Percentiles rank a stretch among this genome's conserved stretches.
These are phyloP conservation scores for Apodemus agrarius DNA, from an alignment of 2,797 vertebrate species.

Conservation along the genomic window DNA sequence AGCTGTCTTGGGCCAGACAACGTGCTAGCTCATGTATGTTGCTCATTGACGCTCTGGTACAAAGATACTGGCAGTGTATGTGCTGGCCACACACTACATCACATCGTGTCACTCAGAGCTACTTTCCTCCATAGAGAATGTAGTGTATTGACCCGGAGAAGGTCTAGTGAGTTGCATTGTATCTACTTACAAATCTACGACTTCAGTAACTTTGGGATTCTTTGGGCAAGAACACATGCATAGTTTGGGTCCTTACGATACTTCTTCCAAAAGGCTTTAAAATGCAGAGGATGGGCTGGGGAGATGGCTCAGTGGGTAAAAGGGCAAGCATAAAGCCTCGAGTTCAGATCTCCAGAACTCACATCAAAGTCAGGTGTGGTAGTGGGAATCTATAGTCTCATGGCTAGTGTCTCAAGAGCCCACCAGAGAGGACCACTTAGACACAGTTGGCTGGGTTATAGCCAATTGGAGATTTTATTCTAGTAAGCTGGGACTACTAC, in stretches of 20 bases:
- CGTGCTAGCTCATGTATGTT: neutral
- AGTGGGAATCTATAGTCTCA: neutral
- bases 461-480: neutral
- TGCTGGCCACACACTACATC: neutral
- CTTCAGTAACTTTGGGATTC: neutral
- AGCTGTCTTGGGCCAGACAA: neutral
- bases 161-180: neutral
- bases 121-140: neutral
- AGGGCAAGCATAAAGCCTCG: neutral
- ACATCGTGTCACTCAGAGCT: neutral
- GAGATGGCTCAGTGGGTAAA: neutral
- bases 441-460: neutral
- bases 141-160: neutral
- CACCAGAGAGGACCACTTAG: neutral
- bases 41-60: neutral
- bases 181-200: slow-evolving; percentile 38
- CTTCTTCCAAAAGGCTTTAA: slow-evolving; percentile 5
- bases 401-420: neutral
- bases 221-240: neutral
- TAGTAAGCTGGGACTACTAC: neutral
- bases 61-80: neutral
- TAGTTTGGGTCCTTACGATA: neutral
- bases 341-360: neutral
- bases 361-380: neutral
- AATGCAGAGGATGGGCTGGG: neutral